phyloP scores from a whole-genome alignment of 2,113 vertebrate genomes.

The Myotis davidii region DNA sequence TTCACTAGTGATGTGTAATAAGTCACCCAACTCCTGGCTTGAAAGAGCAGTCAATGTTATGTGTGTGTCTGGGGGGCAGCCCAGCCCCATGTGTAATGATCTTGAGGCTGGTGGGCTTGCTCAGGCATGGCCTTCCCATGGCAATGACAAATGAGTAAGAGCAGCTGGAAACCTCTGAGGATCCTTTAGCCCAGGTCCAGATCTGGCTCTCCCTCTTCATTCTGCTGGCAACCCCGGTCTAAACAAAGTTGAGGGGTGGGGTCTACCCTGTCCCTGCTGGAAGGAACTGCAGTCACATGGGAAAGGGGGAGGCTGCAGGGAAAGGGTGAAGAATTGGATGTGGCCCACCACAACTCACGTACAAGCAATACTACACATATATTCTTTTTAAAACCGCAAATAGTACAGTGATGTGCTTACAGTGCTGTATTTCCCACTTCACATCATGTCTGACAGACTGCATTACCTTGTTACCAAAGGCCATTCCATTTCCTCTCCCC shows the following conservation, averaged over 20 bases:
- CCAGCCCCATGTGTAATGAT: background rate
- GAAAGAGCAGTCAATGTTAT: background rate
- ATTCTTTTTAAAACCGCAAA: too few species aligned
- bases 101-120: background rate
- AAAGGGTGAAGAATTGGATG: background rate
- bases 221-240: too few species aligned
- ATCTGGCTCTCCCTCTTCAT: background rate
- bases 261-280: background rate
- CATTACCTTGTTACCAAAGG: background rate
- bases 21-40: background rate
- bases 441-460: background rate
- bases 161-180: background rate
- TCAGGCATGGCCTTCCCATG: background rate
- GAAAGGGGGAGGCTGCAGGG: background rate
- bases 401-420: background rate
- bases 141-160: background rate
- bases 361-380: background rate
- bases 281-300: background rate
- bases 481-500: background rate
- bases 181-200: background rate
- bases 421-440: background rate
- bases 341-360: background rate
- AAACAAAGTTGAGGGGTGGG: background rate
- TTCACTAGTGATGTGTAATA: background rate
- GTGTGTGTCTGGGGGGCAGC: background rate